Conservation (phyloP, 2,113 vertebrate species). For the Brachyhypopomus occidentalis region DNA sequence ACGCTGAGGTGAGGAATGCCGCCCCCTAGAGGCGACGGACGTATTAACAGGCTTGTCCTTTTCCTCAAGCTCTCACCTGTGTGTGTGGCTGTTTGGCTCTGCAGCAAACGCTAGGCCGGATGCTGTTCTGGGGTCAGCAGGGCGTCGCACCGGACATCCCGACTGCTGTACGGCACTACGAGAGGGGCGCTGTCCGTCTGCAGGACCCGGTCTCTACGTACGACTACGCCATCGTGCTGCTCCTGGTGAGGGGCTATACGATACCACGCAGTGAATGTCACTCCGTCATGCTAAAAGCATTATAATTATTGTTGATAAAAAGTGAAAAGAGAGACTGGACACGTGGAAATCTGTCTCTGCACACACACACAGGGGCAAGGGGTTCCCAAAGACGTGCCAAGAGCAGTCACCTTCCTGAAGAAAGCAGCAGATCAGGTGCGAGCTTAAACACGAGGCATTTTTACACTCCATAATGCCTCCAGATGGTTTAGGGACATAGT, state of each 20-base stretch:
- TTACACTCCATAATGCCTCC: background rate
- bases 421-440: conserved; percentile 76
- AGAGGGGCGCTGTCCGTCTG: conserved; percentile 70
- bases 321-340: no score
- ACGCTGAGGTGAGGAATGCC: conserved; percentile 70
- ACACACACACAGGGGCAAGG: conserved; percentile 73
- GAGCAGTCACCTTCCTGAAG: conserved; percentile 71
- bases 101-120: conserved; percentile 75
- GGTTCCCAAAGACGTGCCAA: conserved; percentile 72
- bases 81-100: conserved; percentile 22
- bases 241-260: conserved; percentile 66
- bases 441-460: background rate
- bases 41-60: background rate
- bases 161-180: conserved; percentile 74
- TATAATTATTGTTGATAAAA: no score
- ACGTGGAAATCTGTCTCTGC: background rate
- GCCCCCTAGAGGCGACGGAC: background rate
- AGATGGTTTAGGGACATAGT: background rate
- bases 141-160: conserved; percentile 73
- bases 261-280: background rate
- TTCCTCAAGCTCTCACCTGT: background rate
- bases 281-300: background rate
- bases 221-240: conserved; percentile 77
- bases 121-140: conserved; percentile 84
- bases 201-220: conserved; percentile 77